A percentile compares a stretch with the other conserved stretches of the same genome.
Conservation (phyloP, 2,797 vertebrate species). For the Cercopithecus diana region DNA sequence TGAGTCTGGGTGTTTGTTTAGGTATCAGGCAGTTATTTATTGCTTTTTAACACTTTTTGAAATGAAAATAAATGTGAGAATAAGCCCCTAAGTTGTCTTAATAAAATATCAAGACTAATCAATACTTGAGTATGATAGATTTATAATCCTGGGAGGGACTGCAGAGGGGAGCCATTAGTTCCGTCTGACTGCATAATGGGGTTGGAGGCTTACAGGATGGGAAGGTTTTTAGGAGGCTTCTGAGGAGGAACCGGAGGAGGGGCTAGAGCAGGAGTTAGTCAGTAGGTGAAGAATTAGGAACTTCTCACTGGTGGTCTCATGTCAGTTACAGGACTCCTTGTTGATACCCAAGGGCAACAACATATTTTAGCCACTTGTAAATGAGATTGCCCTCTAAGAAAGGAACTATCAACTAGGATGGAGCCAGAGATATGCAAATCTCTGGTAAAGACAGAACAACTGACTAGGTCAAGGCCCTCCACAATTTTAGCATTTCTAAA, state of each 20-base stretch:
- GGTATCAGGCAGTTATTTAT: conserved; percentile 64
- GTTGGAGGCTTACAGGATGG: neutral
- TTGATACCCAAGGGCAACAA: neutral
- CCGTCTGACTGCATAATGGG: neutral
- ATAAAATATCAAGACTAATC: conserved; percentile 56
- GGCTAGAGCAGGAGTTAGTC: neutral
- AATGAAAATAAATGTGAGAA: conserved; percentile 73
- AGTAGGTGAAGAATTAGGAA: neutral
- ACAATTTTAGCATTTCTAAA: conserved; percentile 64
- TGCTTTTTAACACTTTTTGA: conserved; percentile 68
- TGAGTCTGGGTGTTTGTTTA: conserved; percentile 73
- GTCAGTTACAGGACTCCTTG: neutral
- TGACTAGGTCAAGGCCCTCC: neutral
- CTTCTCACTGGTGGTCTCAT: neutral
- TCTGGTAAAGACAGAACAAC: neutral
- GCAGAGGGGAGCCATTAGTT: neutral
- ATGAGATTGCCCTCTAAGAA: neutral
- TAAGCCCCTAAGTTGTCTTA: conserved; percentile 39
- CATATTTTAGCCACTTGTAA: neutral
- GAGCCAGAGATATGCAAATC: conserved; percentile 54
- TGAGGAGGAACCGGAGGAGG: neutral
- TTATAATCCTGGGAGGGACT: neutral
- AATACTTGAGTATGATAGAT: neutral
- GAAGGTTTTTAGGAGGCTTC: neutral
- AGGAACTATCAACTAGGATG: neutral